Evolutionary conservation across 2,888 invertebrate species (phyloP), one percentile per base, ranked within the genome.

Genomic region (Neoitamus cyanurus): DNA sequence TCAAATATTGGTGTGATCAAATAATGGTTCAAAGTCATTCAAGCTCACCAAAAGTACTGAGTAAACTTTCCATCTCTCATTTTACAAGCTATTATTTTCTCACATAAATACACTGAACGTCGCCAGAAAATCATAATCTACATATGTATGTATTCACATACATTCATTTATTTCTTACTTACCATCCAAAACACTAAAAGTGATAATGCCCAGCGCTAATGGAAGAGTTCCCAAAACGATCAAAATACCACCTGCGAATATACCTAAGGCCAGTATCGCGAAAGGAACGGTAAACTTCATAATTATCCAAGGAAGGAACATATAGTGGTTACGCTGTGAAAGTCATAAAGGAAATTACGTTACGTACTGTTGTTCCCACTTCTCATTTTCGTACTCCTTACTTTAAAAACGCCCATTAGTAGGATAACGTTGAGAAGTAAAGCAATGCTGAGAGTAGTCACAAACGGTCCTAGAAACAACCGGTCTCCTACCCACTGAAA

Each of bases 251-350:
- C 48, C 36, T n/a, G 46, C 31, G 31, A 58, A 58, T 3, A 80
- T 31, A 34, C 48, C 78, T 13, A 80, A 34, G 6, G 31, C 58
- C 15, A 80, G 3, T 4, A 80, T 34, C 6, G 48, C 78, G 31
- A 80, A 31, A 0, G 58, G 34, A 15, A 48, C 48, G 9, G 46
- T 25, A 15, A 37, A 13, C 11, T 80, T 80, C 2, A 48, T 20
- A 28, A 80, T 80, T 13, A 82, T 36, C 82, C 82, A 82, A 15
- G 82, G 82, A 36, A 82, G 13, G 28, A 82, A 28, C 20, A 82
- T 13, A 13, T 37, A 82, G 36, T 82, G 82, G 36, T 69, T 82
- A 9, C 82, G 82, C 82, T 82, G 20, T 31, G 34, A 80, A 58
- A 5, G n/a, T n/a, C n/a, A n/a, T n/a, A 42, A 42, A 42, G n/a